phyloP scores from a whole-genome alignment of 2,113 vertebrate species.

The Muntiacus reevesi region DNA sequence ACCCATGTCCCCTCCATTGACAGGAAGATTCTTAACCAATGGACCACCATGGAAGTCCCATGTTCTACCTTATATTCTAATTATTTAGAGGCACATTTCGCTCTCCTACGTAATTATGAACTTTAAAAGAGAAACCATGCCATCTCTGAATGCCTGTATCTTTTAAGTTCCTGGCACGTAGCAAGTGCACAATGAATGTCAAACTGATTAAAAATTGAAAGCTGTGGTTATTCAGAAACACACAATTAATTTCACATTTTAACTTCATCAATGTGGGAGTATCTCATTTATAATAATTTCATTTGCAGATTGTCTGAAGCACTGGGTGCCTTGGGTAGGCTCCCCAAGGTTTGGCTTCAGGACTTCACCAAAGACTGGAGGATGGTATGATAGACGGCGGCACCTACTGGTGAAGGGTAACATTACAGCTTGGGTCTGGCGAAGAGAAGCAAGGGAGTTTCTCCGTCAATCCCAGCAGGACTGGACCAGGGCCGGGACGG shows the following conservation, averaged over 20 bases:
- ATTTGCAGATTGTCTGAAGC: conserved; percentile 5
- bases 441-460: neutral
- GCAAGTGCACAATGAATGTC: neutral
- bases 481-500: neutral
- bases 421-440: neutral
- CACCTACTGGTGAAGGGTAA: conserved; percentile 62
- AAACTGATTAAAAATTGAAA: neutral
- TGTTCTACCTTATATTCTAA: neutral
- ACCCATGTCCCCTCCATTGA: neutral
- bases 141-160: neutral
- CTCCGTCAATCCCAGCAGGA: neutral
- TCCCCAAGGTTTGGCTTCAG: neutral
- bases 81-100: neutral
- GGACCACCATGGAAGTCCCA: neutral
- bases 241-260: neutral
- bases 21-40: neutral
- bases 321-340: neutral
- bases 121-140: neutral
- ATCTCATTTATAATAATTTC: neutral
- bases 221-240: neutral
- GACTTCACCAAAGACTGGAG: neutral
- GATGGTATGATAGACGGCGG: conserved; percentile 67
- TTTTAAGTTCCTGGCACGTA: neutral
- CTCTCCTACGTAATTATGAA: conserved; percentile 2
- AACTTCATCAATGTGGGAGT: neutral